A percentile compares a stretch with the other conserved stretches of the same genome.
These are phyloP conservation scores for Ethmia dodecea DNA, from an alignment of 2,888 invertebrate species.

Conservation along the genomic window DNA sequence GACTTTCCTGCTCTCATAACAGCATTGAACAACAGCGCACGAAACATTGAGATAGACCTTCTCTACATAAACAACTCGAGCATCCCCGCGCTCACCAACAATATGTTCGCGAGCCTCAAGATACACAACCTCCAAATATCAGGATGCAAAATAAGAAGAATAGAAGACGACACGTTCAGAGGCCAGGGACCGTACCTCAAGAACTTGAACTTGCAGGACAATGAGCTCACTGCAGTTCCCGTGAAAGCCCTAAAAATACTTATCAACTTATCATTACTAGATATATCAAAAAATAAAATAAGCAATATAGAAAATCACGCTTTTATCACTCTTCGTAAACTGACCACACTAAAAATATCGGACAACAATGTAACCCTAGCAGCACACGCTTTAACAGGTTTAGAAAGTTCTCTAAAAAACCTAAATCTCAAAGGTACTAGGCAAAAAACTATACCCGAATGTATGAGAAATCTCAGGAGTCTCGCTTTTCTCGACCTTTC, in stretches of 20 bases:
- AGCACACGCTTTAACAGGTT: conserved; percentile 83
- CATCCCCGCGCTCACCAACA: conserved; percentile 81
- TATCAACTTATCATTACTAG: conserved; percentile 85
- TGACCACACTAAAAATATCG: conserved; percentile 89
- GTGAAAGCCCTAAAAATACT: conserved; percentile 83
- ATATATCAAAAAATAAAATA: conserved; percentile 90
- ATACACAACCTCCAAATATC: conserved; percentile 91
- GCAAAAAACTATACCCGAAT: conserved; percentile 87
- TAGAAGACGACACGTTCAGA: conserved; percentile 86
- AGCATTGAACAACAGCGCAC: conserved; percentile 83
- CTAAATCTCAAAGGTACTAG: conserved; percentile 92
- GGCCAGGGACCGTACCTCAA: conserved; percentile 89
- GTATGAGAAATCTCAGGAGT: conserved; percentile 85
- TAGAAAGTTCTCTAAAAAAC: conserved; percentile 90
- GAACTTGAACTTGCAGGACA: conserved; percentile 91
- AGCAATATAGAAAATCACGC: conserved; percentile 84
- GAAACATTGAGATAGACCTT: conserved; percentile 84
- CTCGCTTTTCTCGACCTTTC: conserved; percentile 93
- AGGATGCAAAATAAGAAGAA: conserved; percentile 84
- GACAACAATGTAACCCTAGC: conserved; percentile 91
- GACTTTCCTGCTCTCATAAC: conserved; percentile 86
- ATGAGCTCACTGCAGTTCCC: conserved; percentile 88
- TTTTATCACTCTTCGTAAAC: conserved; percentile 83
- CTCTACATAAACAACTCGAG: conserved; percentile 94
- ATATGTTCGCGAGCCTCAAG: conserved; percentile 82